A percentile compares a stretch with the other conserved stretches of the same genome.
Evolutionary conservation across 2,113 vertebrate genomes (phyloP).

Genomic region (Hydropotes inermis): DNA sequence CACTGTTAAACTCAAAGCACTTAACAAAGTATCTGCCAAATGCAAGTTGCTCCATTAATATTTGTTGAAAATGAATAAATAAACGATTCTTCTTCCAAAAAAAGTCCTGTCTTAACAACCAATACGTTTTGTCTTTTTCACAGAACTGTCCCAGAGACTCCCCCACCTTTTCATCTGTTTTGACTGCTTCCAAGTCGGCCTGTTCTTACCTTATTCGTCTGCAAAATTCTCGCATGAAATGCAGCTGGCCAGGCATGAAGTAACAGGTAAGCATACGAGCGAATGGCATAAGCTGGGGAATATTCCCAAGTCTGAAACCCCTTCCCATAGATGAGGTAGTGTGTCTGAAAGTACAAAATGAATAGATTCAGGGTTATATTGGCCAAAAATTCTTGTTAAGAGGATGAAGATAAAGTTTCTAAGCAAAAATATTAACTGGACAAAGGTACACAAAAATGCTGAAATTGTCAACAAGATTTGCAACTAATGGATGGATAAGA

Average conservation of each 20-base stretch:
- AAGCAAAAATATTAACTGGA: constrained; percentile 1
- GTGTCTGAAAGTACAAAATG: constrained; percentile 83
- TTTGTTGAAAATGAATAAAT: neutral
- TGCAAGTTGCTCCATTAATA: constrained; percentile 12
- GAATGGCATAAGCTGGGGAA: constrained; percentile 94
- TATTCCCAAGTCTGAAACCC: constrained; percentile 99
- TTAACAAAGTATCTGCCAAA: constrained; percentile 1
- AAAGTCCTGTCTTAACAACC: neutral
- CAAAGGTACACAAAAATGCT: constrained; percentile 1
- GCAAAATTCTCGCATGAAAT: constrained; percentile 94
- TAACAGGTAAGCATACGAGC: constrained; percentile 97
- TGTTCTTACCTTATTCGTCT: constrained; percentile 94
- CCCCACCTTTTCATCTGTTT: neutral
- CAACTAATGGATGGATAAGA: neutral
- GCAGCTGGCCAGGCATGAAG: constrained; percentile 94
- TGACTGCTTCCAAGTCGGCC: neutral
- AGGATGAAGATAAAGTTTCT: neutral
- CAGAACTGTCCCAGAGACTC: constrained; percentile 32
- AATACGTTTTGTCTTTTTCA: neutral
- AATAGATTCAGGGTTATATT: neutral
- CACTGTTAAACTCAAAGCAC: neutral
- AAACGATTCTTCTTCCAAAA: neutral
- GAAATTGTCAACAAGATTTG: constrained; percentile 22
- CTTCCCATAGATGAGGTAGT: constrained; percentile 97
- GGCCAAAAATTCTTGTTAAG: neutral